Percentiles rank a stretch among this genome's conserved stretches.
Evolutionary conservation across 2,797 vertebrate genomes (phyloP).

Genomic region (Alca torda): DNA sequence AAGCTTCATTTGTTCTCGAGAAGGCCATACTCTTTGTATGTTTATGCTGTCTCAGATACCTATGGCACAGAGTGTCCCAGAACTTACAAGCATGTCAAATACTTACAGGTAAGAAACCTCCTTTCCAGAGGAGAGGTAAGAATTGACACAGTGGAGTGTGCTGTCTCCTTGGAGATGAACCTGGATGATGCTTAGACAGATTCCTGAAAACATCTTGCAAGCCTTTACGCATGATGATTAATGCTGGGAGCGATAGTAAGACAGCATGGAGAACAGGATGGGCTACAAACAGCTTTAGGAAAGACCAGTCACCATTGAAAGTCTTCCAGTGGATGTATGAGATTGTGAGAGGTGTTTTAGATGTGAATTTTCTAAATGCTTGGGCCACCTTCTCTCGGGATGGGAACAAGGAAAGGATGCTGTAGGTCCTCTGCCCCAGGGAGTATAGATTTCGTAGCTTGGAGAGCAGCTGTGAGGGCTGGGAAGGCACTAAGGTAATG

Average conservation of each 20-base stretch:
- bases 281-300: background rate
- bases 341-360: background rate
- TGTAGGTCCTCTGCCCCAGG: background rate
- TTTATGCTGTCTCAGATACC: background rate
- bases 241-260: background rate
- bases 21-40: background rate
- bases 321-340: background rate
- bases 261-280: background rate
- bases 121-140: background rate
- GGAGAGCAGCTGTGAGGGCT: background rate
- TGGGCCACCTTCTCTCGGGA: background rate
- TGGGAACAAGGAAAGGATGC: background rate
- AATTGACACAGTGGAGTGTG: background rate
- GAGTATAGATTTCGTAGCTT: background rate
- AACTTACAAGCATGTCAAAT: background rate
- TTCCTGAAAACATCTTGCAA: background rate
- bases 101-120: background rate
- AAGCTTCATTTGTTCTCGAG: background rate
- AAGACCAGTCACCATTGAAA: background rate
- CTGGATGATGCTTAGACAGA: background rate
- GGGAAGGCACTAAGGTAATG: background rate
- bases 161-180: background rate
- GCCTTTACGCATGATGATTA: rapidly evolving
- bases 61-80: background rate
- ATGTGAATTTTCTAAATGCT: background rate